Conservation (phyloP, 1,140 invertebrate genomes). For the Neoseiulus cucumeris region DNA sequence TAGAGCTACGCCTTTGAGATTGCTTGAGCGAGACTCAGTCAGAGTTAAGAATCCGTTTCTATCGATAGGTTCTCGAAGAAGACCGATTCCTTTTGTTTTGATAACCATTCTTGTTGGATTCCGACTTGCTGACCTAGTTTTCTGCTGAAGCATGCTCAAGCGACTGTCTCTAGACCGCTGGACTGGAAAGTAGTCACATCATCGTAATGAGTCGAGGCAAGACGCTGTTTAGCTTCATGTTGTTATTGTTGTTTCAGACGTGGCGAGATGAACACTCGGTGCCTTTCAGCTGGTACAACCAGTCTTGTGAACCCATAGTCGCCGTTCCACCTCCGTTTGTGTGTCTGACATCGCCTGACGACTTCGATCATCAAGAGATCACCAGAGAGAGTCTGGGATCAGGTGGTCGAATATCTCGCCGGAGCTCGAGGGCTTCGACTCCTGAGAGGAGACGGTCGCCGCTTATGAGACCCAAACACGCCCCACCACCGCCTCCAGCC, state of each 20-base stretch:
- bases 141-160: too few species aligned
- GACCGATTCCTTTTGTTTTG: too few species aligned
- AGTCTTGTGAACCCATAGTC: conserved; percentile 2
- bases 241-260: not conserved
- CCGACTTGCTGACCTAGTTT: too few species aligned
- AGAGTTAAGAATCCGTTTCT: too few species aligned
- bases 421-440: not conserved
- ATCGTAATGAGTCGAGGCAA: too few species aligned
- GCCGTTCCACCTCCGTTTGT: not conserved
- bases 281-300: conserved; percentile 5
- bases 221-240: too few species aligned
- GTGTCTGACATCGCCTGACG: not conserved
- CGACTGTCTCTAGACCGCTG: too few species aligned
- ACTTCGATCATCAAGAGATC: not conserved
- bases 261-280: not conserved
- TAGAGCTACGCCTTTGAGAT: too few species aligned
- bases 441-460: not conserved
- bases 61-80: too few species aligned
- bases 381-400: not conserved
- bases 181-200: too few species aligned
- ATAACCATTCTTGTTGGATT: too few species aligned
- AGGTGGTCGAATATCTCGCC: not conserved
- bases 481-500: not conserved
- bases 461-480: not conserved
- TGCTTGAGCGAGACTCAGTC: too few species aligned